These are phyloP conservation scores for Cotesia chilonis DNA, from an alignment of 1,140 invertebrate species.

Conservation along the genomic window DNA sequence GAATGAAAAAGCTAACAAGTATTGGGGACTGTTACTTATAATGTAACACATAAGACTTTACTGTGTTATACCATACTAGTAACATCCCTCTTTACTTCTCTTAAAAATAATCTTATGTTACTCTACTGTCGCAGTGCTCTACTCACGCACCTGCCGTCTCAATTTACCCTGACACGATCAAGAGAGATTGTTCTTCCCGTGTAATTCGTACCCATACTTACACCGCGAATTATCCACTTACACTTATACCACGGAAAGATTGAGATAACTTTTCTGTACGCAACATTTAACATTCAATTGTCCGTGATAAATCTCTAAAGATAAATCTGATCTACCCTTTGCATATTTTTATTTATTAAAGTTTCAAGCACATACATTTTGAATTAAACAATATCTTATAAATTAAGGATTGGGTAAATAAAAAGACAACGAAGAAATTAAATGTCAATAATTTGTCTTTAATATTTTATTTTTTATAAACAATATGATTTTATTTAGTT, in stretches of 20 bases:
- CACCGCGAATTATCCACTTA: conserved; percentile 19
- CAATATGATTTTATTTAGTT: conserved; percentile 58
- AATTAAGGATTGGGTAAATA: conserved; percentile 25
- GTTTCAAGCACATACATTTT: too few relatives aligned
- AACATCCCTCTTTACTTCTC: neutral
- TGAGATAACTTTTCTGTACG: conserved; percentile 2
- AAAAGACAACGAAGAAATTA: conserved; percentile 27
- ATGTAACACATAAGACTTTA: too few relatives aligned
- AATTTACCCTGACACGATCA: conserved; percentile 43
- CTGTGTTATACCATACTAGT: conserved; percentile 2
- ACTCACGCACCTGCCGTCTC: conserved; percentile 41
- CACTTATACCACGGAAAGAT: neutral
- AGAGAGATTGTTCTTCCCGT: too few relatives aligned
- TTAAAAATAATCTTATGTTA: too few relatives aligned
- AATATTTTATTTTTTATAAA: conserved; percentile 50
- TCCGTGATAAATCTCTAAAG: conserved; percentile 4
- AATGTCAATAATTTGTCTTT: conserved; percentile 34
- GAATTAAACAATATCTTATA: neutral
- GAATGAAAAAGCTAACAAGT: neutral
- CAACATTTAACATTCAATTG: conserved; percentile 21
- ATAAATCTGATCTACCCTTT: conserved; percentile 33
- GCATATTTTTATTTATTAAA: neutral
- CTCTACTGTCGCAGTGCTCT: neutral
- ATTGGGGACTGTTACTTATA: too few relatives aligned
- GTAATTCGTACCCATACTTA: conserved; percentile 25